phyloP scores from a whole-genome alignment of 2,888 invertebrate genomes.

The Hirtodrosophila histrioides region DNA sequence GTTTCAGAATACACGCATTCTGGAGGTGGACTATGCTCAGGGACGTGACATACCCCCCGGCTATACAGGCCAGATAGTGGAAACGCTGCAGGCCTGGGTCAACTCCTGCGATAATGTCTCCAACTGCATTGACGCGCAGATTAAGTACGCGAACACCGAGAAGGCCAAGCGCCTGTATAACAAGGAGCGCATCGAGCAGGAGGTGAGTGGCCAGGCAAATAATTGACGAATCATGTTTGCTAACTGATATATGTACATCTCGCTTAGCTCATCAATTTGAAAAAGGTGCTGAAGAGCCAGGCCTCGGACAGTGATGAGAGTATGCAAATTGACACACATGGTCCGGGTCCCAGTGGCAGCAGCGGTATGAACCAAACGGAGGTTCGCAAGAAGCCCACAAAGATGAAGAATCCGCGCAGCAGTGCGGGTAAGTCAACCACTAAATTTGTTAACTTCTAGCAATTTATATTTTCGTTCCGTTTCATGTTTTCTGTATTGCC shows the following conservation, averaged over 20 bases:
- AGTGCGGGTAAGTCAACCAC: constrained; percentile 61
- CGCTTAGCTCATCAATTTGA: constrained; percentile 92
- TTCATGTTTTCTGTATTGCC: too few species aligned
- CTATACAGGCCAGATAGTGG: constrained; percentile 92
- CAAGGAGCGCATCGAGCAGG: constrained; percentile 92
- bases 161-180: constrained; percentile 92
- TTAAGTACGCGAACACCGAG: constrained; percentile 92
- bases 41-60: constrained; percentile 95
- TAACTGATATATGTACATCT: background rate
- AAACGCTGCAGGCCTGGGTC: constrained; percentile 94
- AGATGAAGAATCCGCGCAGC: constrained; percentile 81
- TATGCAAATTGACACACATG: constrained; percentile 90
- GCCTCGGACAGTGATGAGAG: constrained; percentile 93
- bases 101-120: constrained; percentile 94
- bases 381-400: constrained; percentile 82
- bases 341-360: constrained; percentile 85
- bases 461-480: background rate
- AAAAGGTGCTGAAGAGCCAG: constrained; percentile 94
- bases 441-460: background rate
- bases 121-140: constrained; percentile 94
- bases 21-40: constrained; percentile 97
- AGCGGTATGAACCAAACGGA: constrained; percentile 66
- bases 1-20: constrained; percentile 96
- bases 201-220: constrained; percentile 86
- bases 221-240: background rate